These are phyloP conservation scores for Sebastes alutus DNA, from an alignment of 2,797 vertebrate species.

Conservation along the genomic window DNA sequence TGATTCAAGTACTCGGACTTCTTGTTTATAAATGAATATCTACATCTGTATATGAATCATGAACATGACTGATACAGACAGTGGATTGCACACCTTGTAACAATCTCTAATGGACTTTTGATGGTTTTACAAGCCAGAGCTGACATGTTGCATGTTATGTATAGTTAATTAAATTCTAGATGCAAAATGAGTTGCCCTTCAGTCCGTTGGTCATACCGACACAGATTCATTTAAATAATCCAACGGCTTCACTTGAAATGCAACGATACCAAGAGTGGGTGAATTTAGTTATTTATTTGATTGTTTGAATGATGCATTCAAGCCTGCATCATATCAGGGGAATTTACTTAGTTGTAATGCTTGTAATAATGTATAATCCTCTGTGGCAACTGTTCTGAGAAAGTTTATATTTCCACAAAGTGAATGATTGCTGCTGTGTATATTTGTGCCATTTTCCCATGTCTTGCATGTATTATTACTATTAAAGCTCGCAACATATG, in stretches of 20 bases:
- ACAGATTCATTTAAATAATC: neutral
- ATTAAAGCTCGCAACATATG: constrained; percentile 66
- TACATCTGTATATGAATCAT: constrained; percentile 18
- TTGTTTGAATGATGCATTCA: constrained; percentile 27
- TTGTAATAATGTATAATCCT: constrained; percentile 44
- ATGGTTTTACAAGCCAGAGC: constrained; percentile 8
- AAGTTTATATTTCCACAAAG: constrained; percentile 28
- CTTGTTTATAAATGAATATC: neutral
- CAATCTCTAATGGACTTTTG: neutral
- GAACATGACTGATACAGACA: neutral
- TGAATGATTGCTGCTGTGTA: constrained; percentile 38
- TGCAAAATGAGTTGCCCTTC: neutral
- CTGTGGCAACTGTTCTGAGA: constrained; percentile 26
- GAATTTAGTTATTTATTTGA: constrained; percentile 38
- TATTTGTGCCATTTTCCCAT: constrained; percentile 30
- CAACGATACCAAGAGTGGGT: neutral
- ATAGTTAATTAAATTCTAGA: constrained; percentile 20
- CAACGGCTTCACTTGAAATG: neutral
- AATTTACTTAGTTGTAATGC: neutral
- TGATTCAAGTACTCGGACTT: constrained; percentile 1
- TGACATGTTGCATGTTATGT: constrained; percentile 42
- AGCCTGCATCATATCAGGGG: constrained; percentile 1
- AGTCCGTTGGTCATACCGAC: neutral
- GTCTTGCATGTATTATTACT: constrained; percentile 34
- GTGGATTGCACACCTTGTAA: neutral